Percentiles rank a stretch among this genome's conserved stretches.
phyloP scores from a whole-genome alignment of 2,113 vertebrate species.

The Pelecanoides urinatrix region DNA sequence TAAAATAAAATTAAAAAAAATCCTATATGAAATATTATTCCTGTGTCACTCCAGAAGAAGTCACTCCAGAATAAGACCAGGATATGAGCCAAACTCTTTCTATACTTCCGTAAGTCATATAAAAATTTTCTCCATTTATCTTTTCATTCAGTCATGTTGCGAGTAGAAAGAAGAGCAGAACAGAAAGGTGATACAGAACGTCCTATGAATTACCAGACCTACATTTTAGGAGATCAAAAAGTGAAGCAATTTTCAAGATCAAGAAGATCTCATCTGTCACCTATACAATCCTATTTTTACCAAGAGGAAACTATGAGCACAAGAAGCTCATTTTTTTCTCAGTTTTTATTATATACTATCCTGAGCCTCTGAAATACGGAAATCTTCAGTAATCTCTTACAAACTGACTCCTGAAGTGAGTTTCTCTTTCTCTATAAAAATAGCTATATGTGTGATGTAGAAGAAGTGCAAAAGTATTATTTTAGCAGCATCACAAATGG shows the following conservation, averaged over 20 bases:
- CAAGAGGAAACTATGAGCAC: not conserved
- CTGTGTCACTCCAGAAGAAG: not conserved
- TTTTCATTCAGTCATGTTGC: not conserved
- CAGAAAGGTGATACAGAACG: not conserved
- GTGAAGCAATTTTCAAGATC: not conserved
- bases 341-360: not conserved
- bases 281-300: not conserved
- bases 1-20: not conserved
- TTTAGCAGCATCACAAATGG: not conserved
- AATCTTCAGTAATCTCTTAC: not conserved
- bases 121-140: not conserved
- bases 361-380: not conserved
- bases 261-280: not conserved
- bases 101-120: not conserved
- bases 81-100: not conserved
- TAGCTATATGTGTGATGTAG: not conserved
- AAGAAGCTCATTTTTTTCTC: not conserved
- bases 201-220: not conserved
- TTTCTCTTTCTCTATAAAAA: not conserved
- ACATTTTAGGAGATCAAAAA: not conserved
- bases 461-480: not conserved
- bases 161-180: not conserved
- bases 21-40: not conserved
- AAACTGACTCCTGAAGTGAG: not conserved
- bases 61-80: not conserved